Base-by-base conservation (phyloP, 2,113 vertebrate genomes). In the Paramormyrops kingsleyae region DNA sequence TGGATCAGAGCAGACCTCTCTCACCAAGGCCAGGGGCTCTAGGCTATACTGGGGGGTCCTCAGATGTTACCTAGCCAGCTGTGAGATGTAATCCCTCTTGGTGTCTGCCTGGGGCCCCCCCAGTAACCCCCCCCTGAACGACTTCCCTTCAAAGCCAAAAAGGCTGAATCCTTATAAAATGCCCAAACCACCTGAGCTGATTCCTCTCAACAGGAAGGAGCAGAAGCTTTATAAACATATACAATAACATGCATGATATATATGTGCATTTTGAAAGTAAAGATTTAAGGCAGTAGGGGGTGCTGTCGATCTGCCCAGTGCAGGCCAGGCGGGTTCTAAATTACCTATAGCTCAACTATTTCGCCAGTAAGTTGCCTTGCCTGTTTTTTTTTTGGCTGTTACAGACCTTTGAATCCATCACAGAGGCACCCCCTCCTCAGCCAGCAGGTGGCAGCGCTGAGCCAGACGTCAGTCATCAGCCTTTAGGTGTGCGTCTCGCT, bases 401-500 rank as follows among this genome's bases (percentile, higher is more conserved):
- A 46, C 8, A 21, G n/a, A 31, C 74, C 35, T 17, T 39, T 24
- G 17, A 35, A 12, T 88, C 24, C 87, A 19, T 42, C 35, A 24
- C 39, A 66, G n/a, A 13, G 24, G 27, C 24, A 19, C 83, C 49
- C 49, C 84, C 84, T 1, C 84, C 31, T 44, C 9, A 91, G 4
- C 93, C 93, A 95, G 24, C 56, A 1, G 92, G 91, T 90, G 93
- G 93, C 93, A 91, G 90, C 49, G 47, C 89, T n/a, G 31, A 47
- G 89, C 42, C 17, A 39, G 35, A 42, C 4, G 31, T 80, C 89
- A 66, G 27, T n/a, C 86, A 88, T 21, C 0, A 21, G 47, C n/a
- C 46, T 46, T 7, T 6, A 88, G 35, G 47, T 21, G 59, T 31
- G 53, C n/a, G 12, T 88, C 21, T 42, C 50, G 46, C 84, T 74